Base-by-base conservation (phyloP, 1,140 invertebrate species). In the Ladona fulva region DNA sequence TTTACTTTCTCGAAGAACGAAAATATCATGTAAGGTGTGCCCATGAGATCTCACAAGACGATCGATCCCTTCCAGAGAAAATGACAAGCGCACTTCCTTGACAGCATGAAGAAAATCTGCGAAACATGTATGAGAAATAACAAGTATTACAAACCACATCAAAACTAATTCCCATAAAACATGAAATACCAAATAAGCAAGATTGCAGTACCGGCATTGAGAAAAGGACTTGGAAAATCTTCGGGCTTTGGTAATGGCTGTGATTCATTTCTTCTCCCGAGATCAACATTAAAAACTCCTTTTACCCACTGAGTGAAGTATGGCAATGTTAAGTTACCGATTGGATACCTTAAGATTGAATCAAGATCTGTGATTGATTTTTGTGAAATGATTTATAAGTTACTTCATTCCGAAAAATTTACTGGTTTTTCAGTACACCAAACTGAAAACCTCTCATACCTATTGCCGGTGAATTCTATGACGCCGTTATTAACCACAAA, bases 21-120 rank as follows among this genome's bases (percentile, higher is more conserved):
- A 93, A 78, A 99, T 94, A 83, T 99, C 97, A 80, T 95, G 90
- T 12, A 99, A 85, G 0, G 97, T 98, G 83, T 99, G 95, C 8
- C 97, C 97, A 85, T 99, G 97, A n/a, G 95, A 92, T 75, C 97
- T 88, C 78, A 97, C 90, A 24, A 99, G 83, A 77, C 97, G 88
- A 83, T 98, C 96, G 75, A 94, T 87, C 0, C 92, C 93, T 29
- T 80, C 78, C 74, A 89, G 85, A 0, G 96, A 97, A 82, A 91
- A 89, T 0, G 90, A 87, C 59, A 98, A 90, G 6, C 89, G 85
- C 19, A 89, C 83, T 14, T 84, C 81, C 76, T 87, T 84, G 14
- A 97, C 81, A 25, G 88, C 88, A 14, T 91, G 83, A 24, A 92
- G 66, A 79, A 95, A 91, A 37, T 87, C 84, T 79, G 88, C 82